Evolutionary conservation across 2,888 invertebrate species (phyloP).

Genomic region (Plagodis pulveraria): DNA sequence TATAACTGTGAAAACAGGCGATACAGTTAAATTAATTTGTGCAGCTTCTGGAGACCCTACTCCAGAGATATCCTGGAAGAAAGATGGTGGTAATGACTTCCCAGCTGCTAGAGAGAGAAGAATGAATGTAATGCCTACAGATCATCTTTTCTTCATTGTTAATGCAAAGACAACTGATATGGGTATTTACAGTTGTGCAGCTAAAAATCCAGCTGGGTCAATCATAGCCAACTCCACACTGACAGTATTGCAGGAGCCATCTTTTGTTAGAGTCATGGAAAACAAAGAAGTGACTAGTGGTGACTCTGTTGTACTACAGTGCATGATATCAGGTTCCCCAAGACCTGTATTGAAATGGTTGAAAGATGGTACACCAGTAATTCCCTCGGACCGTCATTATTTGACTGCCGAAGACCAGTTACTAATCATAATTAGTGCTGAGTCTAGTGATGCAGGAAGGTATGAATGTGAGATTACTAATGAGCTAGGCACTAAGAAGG

Average conservation of each 20-base stretch:
- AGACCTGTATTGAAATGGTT: constrained; percentile 93
- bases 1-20: constrained; percentile 93
- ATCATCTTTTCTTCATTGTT: constrained; percentile 96
- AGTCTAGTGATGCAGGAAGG: constrained; percentile 91
- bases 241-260: constrained; percentile 93
- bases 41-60: constrained; percentile 95
- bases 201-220: constrained; percentile 94
- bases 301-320: constrained; percentile 94
- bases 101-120: constrained; percentile 97
- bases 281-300: constrained; percentile 93
- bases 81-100: constrained; percentile 97
- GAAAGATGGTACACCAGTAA: constrained; percentile 91
- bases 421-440: constrained; percentile 93
- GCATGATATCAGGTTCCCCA: constrained; percentile 94
- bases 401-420: constrained; percentile 95
- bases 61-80: constrained; percentile 96
- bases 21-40: constrained; percentile 95
- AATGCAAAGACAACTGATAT: constrained; percentile 95
- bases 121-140: constrained; percentile 96
- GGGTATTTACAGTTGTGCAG: constrained; percentile 97
- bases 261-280: constrained; percentile 93
- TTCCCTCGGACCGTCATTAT: constrained; percentile 92
- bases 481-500: constrained; percentile 90
- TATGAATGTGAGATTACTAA: constrained; percentile 97
- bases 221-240: constrained; percentile 94